A percentile compares a stretch with the other conserved stretches of the same genome.
phyloP scores from a whole-genome alignment of 2,888 invertebrate genomes.

The Cordilura impudica region DNA sequence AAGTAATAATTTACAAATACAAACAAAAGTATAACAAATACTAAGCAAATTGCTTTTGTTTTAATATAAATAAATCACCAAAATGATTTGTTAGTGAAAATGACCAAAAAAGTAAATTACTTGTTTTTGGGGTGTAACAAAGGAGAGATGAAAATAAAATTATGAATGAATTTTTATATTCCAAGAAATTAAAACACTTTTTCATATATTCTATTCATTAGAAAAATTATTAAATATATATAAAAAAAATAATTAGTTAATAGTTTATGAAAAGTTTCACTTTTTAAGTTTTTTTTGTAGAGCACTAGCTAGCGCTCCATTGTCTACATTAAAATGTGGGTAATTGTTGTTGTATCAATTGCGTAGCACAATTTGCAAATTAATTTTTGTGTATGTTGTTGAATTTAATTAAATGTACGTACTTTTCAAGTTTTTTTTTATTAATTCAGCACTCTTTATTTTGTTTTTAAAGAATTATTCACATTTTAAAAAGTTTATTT shows the following conservation, averaged over 20 bases:
- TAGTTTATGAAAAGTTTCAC: not conserved
- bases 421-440: constrained; percentile 12
- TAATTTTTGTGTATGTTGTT: not conserved
- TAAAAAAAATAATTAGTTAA: not conserved
- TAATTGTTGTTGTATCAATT: constrained; percentile 26
- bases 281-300: not conserved
- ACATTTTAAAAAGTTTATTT: constrained; percentile 34
- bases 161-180: not conserved
- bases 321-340: constrained; percentile 10
- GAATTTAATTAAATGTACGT: constrained; percentile 9
- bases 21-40: constrained; percentile 4
- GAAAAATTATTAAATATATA: not conserved
- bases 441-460: not conserved
- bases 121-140: not conserved
- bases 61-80: not conserved
- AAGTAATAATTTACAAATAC: not conserved
- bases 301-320: constrained; percentile 16
- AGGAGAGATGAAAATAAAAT: not conserved
- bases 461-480: constrained; percentile 18
- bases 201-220: not conserved
- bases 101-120: not conserved
- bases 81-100: constrained; percentile 14
- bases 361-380: constrained; percentile 7
- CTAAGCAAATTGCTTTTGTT: not conserved
- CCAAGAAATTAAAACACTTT: not conserved